Conservation (phyloP, 2,888 invertebrate genomes). For the Brachycybe producta region DNA sequence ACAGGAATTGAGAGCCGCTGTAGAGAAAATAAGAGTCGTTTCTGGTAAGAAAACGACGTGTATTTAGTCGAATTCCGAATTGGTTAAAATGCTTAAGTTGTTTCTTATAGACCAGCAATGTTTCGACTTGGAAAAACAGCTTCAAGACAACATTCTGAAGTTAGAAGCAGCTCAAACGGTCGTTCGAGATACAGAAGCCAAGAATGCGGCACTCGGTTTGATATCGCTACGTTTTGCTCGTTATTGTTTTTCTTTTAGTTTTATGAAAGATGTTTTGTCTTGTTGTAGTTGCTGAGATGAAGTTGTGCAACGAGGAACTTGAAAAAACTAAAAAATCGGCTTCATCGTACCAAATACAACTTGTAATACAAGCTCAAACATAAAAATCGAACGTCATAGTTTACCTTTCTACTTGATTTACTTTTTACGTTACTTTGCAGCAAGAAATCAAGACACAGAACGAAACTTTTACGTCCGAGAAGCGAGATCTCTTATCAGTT, state of each 20-base stretch:
- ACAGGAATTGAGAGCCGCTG: too few species aligned
- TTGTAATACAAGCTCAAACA: not conserved
- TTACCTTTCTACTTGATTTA: not conserved
- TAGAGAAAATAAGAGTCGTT: too few species aligned
- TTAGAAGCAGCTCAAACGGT: slow-evolving; percentile 23
- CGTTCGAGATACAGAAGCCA: not conserved
- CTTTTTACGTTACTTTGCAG: not conserved
- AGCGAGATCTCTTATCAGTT: slow-evolving; percentile 3
- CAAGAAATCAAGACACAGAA: not conserved
- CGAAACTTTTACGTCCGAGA: slow-evolving; percentile 3
- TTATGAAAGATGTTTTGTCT: not conserved
- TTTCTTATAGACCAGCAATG: slow-evolving; percentile 31
- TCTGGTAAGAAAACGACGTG: too few species aligned
- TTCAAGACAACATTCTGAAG: slow-evolving; percentile 26
- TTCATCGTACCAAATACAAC: not conserved
- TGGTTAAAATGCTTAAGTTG: not conserved
- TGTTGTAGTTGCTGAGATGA: not conserved
- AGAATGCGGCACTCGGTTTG: slow-evolving; percentile 8
- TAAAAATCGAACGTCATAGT: too few species aligned
- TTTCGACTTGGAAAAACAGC: slow-evolving; percentile 31
- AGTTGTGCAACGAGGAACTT: not conserved
- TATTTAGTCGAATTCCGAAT: not conserved
- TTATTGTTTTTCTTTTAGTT: not conserved
- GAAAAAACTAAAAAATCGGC: not conserved
- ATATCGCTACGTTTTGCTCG: too few species aligned